These are phyloP conservation scores for Therioaphis trifolii DNA, from an alignment of 2,888 invertebrate species.

Conservation along the genomic window DNA sequence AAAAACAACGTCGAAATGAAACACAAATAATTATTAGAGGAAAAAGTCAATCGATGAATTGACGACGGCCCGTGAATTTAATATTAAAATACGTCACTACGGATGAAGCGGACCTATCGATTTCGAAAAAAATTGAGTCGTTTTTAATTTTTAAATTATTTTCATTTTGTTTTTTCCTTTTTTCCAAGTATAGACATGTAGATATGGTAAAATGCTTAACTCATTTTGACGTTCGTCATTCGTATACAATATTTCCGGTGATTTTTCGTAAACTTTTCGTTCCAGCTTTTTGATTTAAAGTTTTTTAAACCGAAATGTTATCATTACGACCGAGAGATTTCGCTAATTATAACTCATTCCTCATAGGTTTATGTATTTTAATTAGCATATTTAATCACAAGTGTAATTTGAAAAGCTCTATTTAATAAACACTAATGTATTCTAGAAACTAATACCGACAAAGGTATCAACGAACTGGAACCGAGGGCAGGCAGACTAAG, in stretches of 20 bases:
- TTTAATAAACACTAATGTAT: slow-evolving; percentile 26
- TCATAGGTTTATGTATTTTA: too few relatives aligned
- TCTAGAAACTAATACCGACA: slow-evolving; percentile 1
- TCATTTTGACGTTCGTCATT: neutral
- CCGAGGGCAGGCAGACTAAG: neutral
- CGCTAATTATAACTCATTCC: too few relatives aligned
- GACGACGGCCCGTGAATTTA: neutral
- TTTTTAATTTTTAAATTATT: neutral
- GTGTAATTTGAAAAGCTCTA: too few relatives aligned
- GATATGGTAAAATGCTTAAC: neutral
- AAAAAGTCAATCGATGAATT: neutral
- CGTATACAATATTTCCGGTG: neutral
- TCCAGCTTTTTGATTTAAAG: too few relatives aligned
- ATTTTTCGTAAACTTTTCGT: too few relatives aligned
- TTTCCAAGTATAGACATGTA: neutral
- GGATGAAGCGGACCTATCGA: neutral
- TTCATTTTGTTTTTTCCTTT: neutral
- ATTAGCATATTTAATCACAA: too few relatives aligned
- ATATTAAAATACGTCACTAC: neutral
- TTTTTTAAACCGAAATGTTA: too few relatives aligned
- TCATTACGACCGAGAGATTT: too few relatives aligned
- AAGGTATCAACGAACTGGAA: too few relatives aligned
- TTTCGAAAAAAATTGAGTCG: neutral
- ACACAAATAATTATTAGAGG: neutral
- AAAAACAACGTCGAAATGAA: neutral